Conservation (phyloP, 2,797 vertebrate species). For the Neoniphon sammara region DNA sequence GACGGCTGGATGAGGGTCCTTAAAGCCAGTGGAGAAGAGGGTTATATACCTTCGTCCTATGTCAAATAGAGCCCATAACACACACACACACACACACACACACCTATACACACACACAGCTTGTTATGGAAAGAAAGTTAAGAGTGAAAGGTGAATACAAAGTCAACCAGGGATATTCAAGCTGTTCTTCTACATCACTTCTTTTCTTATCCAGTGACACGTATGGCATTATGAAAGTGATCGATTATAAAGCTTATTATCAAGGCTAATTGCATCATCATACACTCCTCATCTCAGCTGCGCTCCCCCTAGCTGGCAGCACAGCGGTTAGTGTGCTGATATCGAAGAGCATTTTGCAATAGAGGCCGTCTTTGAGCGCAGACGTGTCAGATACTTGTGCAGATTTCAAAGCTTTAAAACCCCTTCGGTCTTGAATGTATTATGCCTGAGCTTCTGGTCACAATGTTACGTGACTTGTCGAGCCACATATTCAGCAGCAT, state of each 20-base stretch:
- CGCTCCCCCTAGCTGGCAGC: neutral
- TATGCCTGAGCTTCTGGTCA: constrained; percentile 51
- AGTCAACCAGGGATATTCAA: constrained; percentile 52
- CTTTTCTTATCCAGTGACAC: constrained; percentile 53
- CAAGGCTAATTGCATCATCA: constrained; percentile 44
- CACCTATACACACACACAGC: constrained; percentile 4
- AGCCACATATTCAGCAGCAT: constrained; percentile 26
- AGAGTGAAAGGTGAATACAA: constrained; percentile 61
- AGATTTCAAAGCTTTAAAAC: constrained; percentile 28
- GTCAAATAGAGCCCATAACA: constrained; percentile 73
- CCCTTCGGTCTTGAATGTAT: constrained; percentile 56
- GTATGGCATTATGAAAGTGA: constrained; percentile 51
- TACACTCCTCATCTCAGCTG: constrained; percentile 33
- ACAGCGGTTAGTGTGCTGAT: neutral
- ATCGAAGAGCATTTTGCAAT: neutral
- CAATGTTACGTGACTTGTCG: constrained; percentile 15
- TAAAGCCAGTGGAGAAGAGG: constrained; percentile 81
- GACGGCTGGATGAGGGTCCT: constrained; percentile 90
- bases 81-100: constrained; percentile 2
- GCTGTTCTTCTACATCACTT: constrained; percentile 33
- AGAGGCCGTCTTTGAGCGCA: constrained; percentile 22
- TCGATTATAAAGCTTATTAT: constrained; percentile 54
- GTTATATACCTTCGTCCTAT: constrained; percentile 91
- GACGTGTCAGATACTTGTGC: constrained; percentile 34
- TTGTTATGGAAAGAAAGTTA: constrained; percentile 36